Percentiles rank a stretch among this genome's conserved stretches.
phyloP scores from a whole-genome alignment of 2,113 vertebrate genomes.

The Mustela lutreola region DNA sequence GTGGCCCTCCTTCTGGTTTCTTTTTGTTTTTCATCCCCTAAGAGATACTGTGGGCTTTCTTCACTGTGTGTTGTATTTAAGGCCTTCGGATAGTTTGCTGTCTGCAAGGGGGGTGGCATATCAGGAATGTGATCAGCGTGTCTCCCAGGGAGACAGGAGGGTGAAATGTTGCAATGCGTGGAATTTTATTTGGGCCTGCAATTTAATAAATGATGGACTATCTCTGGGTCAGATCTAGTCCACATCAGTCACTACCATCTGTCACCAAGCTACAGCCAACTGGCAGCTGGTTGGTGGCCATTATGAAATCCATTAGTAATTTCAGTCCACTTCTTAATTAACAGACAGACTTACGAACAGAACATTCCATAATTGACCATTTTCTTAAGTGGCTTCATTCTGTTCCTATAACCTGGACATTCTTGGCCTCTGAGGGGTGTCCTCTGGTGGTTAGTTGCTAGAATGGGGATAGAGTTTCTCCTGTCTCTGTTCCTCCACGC shows the following conservation, averaged over 20 bases:
- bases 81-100: conserved; percentile 74
- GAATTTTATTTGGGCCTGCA: conserved; percentile 78
- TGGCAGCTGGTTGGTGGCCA: conserved; percentile 78
- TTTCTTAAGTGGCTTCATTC: conserved; percentile 74
- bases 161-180: conserved; percentile 74
- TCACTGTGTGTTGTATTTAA: conserved; percentile 64
- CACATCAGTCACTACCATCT: conserved; percentile 81
- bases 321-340: conserved; percentile 76
- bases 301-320: conserved; percentile 77
- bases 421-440: conserved; percentile 29
- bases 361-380: conserved; percentile 77
- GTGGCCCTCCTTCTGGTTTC: conserved; percentile 47
- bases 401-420: conserved; percentile 54
- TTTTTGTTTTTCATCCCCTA: conserved; percentile 41
- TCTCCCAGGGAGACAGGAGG: conserved; percentile 71
- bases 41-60: conserved; percentile 61
- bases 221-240: conserved; percentile 84
- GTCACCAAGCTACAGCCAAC: conserved; percentile 78
- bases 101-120: conserved; percentile 69
- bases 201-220: conserved; percentile 79
- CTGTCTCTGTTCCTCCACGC: background rate
- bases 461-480: background rate
- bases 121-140: conserved; percentile 76
- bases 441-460: conserved; percentile 45
- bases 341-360: conserved; percentile 71